Conservation (phyloP, 2,113 vertebrate species). For the Aldabrachelys gigantea region DNA sequence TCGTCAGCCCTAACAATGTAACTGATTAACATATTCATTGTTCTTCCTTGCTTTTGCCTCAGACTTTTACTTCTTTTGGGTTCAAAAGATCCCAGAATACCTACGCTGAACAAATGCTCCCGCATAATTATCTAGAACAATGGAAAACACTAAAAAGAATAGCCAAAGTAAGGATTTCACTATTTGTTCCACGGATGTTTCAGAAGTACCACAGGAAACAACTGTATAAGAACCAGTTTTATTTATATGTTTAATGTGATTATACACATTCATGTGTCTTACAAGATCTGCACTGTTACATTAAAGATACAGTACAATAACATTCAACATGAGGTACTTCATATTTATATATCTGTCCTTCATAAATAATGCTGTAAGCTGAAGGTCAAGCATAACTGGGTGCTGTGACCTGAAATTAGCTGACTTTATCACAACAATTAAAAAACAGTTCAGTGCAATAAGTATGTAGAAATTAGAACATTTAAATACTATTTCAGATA, state of each 20-base stretch:
- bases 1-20: constrained; percentile 56
- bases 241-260: constrained; percentile 80
- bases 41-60: constrained; percentile 62
- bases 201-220: constrained; percentile 71
- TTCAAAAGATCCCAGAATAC: constrained; percentile 70
- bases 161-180: neutral
- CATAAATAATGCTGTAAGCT: constrained; percentile 82
- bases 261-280: constrained; percentile 95
- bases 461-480: constrained; percentile 76
- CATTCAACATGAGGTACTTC: constrained; percentile 88
- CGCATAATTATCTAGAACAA: constrained; percentile 50
- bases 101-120: constrained; percentile 54
- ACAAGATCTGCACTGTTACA: constrained; percentile 90
- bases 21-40: constrained; percentile 70
- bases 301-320: constrained; percentile 90
- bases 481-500: constrained; percentile 80
- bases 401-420: constrained; percentile 73
- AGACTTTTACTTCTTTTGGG: constrained; percentile 61
- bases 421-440: constrained; percentile 66
- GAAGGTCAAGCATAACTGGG: constrained; percentile 71
- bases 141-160: neutral
- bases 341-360: constrained; percentile 83
- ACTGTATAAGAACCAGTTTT: constrained; percentile 79
- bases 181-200: constrained; percentile 46
- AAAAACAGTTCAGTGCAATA: constrained; percentile 78